These are phyloP conservation scores for Iselma pallidipennis DNA, from an alignment of 2,888 invertebrate genomes.

Conservation along the genomic window DNA sequence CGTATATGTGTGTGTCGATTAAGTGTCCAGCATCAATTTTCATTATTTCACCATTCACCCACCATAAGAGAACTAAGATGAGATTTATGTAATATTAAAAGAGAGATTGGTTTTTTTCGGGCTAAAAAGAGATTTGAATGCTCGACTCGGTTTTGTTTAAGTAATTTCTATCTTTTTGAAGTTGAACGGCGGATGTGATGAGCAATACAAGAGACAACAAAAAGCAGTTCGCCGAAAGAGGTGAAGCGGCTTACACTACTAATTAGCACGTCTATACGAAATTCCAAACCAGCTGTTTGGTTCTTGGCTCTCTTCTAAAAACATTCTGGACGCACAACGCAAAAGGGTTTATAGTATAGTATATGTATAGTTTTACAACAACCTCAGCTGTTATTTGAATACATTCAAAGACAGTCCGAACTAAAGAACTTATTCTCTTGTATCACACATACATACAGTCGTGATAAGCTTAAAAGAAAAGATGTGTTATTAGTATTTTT, in stretches of 20 bases:
- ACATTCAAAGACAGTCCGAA: conserved; percentile 23
- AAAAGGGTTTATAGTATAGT: conserved; percentile 36
- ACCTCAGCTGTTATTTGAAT: conserved; percentile 43
- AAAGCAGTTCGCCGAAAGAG: conserved; percentile 48
- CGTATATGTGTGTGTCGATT: conserved; percentile 4
- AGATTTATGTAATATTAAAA: neutral
- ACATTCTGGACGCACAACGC: conserved; percentile 24
- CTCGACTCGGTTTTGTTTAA: neutral
- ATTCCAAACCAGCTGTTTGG: conserved; percentile 51
- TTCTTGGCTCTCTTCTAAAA: neutral
- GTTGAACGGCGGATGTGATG: conserved; percentile 40
- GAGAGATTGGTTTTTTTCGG: no score
- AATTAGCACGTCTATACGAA: conserved; percentile 56
- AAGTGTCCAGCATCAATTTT: conserved; percentile 7
- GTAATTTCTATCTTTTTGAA: conserved; percentile 36
- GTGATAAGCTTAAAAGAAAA: conserved; percentile 46
- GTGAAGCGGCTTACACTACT: conserved; percentile 45
- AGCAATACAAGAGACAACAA: conserved; percentile 29
- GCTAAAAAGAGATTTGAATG: neutral
- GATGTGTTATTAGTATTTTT: conserved; percentile 34
- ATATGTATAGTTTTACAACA: conserved; percentile 37
- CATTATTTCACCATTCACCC: neutral
- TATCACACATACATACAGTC: conserved; percentile 41
- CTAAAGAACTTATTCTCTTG: conserved; percentile 36
- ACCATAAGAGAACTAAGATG: neutral